These are phyloP conservation scores for Cyrtodaria siliqua DNA, from an alignment of 2,888 invertebrate genomes.

Conservation along the genomic window DNA sequence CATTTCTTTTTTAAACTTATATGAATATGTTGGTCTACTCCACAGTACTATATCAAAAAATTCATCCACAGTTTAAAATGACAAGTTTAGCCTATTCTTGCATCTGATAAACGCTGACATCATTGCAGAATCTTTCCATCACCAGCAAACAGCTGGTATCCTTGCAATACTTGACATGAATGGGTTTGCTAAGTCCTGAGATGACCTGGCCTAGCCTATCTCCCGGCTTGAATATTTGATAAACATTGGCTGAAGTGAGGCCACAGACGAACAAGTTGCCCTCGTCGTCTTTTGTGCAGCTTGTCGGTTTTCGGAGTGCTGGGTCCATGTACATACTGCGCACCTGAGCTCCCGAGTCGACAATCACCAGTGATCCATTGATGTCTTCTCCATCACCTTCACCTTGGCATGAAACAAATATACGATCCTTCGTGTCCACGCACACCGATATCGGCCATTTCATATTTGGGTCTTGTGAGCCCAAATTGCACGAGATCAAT, in stretches of 20 bases:
- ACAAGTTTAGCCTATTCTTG: constrained; percentile 54
- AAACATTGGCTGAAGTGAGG: constrained; percentile 57
- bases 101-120: constrained; percentile 55
- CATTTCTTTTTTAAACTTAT: no score
- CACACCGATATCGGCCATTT: constrained; percentile 67
- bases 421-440: constrained; percentile 54
- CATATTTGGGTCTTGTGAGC: constrained; percentile 62
- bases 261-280: constrained; percentile 61
- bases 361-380: constrained; percentile 53
- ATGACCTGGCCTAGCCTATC: constrained; percentile 50
- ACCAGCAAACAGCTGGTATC: constrained; percentile 46
- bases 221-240: constrained; percentile 44
- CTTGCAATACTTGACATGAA: constrained; percentile 46
- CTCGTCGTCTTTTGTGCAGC: constrained; percentile 54
- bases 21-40: no score
- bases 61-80: no score
- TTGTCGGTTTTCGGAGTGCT: constrained; percentile 55
- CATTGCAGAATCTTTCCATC: constrained; percentile 60
- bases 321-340: constrained; percentile 62
- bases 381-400: constrained; percentile 55
- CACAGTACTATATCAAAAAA: no score
- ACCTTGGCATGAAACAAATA: constrained; percentile 60
- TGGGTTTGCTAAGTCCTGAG: constrained; percentile 62
- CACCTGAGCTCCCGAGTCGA: constrained; percentile 55
- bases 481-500: constrained; percentile 54